Base-by-base conservation (phyloP, 2,113 vertebrate species). In the Neolamprologus brichardi region DNA sequence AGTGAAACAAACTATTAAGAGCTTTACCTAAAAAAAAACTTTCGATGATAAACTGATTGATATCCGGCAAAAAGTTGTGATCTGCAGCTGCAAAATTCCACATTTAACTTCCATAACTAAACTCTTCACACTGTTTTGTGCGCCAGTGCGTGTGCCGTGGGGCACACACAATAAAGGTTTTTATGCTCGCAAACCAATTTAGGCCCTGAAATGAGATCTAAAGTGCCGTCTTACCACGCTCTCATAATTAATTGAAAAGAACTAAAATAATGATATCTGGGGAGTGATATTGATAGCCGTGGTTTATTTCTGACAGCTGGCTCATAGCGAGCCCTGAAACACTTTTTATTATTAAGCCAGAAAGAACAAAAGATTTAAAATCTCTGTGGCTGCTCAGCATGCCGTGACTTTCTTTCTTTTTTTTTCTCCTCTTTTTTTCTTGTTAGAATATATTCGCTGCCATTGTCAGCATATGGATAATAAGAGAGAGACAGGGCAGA, bases 231-330 rank as follows among this genome's bases (percentile, higher is more conserved):
- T 90, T 92, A 91, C 89, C 85, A 92, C 67, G 86, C 91, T 93
- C 90, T 88, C 88, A 91, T 95, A 95, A 95, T 95, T 95, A 95
- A 96, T 95, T 95, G 93, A 95, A 95, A 93, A 92, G 83, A 92
- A 90, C 93, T 95, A 92, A 95, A 95, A 94, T 94, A 95, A 95
- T 95, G 91, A 94, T 94, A 95, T 94, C 94, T 92, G 84, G 84
- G 89, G 79, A 93, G 86, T 86, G 89, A 93, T 94, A 93, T 93
- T 92, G 93, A 96, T 94, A 94, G 90, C 88, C 86, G 52, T 86
- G 91, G 92, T 93, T 93, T 94, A 91, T 91, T 94, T 89, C 89
- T 94, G 94, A 94, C 94, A 95, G 94, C 93, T 90, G 87, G 77
- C 84, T 92, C 90, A 87, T 78, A 84, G 72, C 2, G 75, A 90